phyloP scores from a whole-genome alignment of 2,888 invertebrate species.

The Drosophila anomalata region DNA sequence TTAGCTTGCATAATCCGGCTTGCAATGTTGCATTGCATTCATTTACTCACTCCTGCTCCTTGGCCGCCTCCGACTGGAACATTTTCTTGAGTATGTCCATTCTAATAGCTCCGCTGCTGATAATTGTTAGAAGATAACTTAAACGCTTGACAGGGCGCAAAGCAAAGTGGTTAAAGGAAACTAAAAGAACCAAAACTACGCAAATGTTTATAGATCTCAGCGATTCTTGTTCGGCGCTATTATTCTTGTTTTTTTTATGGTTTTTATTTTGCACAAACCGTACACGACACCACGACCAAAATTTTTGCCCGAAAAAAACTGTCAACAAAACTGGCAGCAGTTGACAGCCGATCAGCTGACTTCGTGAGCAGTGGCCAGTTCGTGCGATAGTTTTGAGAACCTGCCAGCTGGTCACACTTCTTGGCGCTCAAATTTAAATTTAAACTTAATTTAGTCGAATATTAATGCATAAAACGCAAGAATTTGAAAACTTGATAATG shows the following conservation, averaged over 20 bases:
- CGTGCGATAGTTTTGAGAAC: neutral
- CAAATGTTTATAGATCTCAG: conserved; percentile 41
- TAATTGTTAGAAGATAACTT: conserved; percentile 15
- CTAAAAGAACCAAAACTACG: conserved; percentile 71
- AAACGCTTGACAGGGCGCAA: conserved; percentile 27
- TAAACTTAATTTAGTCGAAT: neutral
- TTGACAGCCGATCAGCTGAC: conserved; percentile 12
- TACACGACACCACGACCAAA: conserved; percentile 29
- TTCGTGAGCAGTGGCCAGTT: neutral
- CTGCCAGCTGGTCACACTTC: neutral
- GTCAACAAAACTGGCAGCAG: conserved; percentile 28
- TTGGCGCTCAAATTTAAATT: neutral
- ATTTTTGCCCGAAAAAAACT: conserved; percentile 32
- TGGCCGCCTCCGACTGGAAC: conserved; percentile 66
- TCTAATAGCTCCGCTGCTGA: conserved; percentile 16
- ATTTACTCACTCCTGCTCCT: conserved; percentile 64
- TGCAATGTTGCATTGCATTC: neutral
- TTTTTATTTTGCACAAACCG: conserved; percentile 26
- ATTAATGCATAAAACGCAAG: neutral
- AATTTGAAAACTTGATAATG: neutral
- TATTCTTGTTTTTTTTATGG: conserved; percentile 40
- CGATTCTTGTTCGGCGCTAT: conserved; percentile 18
- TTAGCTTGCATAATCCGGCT: conserved; percentile 33
- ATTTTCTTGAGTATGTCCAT: conserved; percentile 78
- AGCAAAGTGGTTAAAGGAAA: conserved; percentile 56